Evolutionary conservation across 2,113 vertebrate species (phyloP), one percentile per base, ranked within the genome.

Genomic region (Nycticebus coucang): DNA sequence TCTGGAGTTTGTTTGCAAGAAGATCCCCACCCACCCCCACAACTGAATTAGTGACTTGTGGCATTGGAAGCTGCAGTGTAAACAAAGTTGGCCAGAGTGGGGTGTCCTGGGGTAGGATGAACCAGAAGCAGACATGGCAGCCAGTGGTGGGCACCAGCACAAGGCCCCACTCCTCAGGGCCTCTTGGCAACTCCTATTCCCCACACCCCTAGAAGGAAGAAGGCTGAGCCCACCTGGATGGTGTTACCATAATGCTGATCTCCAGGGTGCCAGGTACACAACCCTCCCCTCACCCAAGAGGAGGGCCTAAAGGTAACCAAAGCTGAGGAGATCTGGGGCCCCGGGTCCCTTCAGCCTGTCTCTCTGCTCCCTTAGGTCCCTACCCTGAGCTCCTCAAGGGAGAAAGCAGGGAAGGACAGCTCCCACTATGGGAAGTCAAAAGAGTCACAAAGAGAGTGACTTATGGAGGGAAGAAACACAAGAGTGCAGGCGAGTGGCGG

Each of bases 211-310:
- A 30, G 57, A 41, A 87, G 87, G 26, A 95, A 66, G 74, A 57
- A 85, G 57, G 37, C 74, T 93, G 83, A 91, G 57, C 97, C 97
- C 95, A 94, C 91, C 95, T 71, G 1, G 75, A 80, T 22, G 77
- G 62, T n/a, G 97, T 97, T 97, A 90, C 97, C 87, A 97, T 98
- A 97, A 96, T 91, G 4, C 94, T 96, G 80, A 97, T 98, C 96
- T 97, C 97, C 97, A 97, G 97, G 96, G 97, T 83, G 59, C 83
- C 85, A 95, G 41, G 94, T 94, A 94, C 91, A 93, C n/a, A 91
- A 59, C 37, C 88, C 75, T 94, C 92, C 77, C 82, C 78, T 95
- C 12, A 28, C 35, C 93, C 81, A 80, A 79, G 84, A 91, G 60
- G 71, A 95, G 78, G 93, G 69, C 78, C 71, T 59, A 89, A 81